Percentiles rank a stretch among this genome's conserved stretches.
These are phyloP conservation scores for Drosophila orosa DNA, from an alignment of 1,140 invertebrate species.

Conservation along the genomic window DNA sequence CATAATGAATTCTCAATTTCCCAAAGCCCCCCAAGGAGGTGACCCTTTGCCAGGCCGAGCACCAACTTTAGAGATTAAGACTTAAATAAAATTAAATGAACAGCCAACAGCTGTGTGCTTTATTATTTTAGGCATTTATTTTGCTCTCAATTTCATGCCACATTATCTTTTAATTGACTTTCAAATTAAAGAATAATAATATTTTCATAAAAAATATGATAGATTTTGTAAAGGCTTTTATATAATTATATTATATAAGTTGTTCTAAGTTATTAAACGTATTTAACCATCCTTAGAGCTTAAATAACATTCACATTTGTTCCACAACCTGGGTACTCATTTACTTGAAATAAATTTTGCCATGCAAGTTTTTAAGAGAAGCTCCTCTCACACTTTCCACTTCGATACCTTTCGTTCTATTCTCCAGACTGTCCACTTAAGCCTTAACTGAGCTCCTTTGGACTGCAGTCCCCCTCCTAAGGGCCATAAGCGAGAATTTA, in stretches of 20 bases:
- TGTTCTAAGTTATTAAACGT: background rate
- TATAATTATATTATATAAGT: background rate
- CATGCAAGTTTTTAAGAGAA: background rate
- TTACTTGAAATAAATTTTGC: background rate
- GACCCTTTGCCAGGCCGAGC: no score
- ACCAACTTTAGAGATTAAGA: slow-evolving; percentile 7
- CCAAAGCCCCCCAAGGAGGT: background rate
- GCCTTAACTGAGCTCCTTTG: background rate
- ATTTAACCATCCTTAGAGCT: no score
- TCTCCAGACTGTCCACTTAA: slow-evolving; percentile 8
- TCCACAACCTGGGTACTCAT: background rate
- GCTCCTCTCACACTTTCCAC: background rate
- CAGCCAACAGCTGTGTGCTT: background rate
- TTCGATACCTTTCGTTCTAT: background rate
- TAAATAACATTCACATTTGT: background rate
- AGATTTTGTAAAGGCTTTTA: no score
- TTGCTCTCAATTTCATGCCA: background rate
- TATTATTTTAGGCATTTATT: slow-evolving; percentile 1
- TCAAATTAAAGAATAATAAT: no score
- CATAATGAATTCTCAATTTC: slow-evolving; percentile 41
- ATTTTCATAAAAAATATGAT: background rate
- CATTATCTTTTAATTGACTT: background rate
- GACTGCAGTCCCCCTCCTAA: background rate
- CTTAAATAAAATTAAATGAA: slow-evolving; percentile 4
- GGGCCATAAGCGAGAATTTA: slow-evolving; percentile 20